Evolutionary conservation across 2,888 invertebrate species (phyloP).

Genomic region (Drosophila rellima): DNA sequence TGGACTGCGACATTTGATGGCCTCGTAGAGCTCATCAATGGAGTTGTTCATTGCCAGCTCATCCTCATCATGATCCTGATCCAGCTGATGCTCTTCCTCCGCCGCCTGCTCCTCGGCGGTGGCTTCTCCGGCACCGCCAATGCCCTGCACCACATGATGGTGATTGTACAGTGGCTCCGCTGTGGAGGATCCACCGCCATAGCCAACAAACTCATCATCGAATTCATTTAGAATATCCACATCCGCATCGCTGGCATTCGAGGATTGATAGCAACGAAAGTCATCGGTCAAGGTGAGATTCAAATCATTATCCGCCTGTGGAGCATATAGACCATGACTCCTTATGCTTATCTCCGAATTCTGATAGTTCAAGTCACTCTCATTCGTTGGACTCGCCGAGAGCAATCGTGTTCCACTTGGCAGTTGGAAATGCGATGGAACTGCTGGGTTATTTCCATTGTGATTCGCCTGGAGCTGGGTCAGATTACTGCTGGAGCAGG

Average conservation of each 20-base stretch:
- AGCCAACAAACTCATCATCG: slow-evolving; percentile 81
- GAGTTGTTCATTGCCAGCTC: slow-evolving; percentile 81
- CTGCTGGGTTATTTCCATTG: slow-evolving; percentile 11
- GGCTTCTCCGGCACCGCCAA: slow-evolving; percentile 67
- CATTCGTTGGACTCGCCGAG: slow-evolving; percentile 86
- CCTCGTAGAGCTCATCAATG: slow-evolving; percentile 90
- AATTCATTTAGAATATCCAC: slow-evolving; percentile 83
- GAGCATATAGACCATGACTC: slow-evolving; percentile 89
- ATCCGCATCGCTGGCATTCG: slow-evolving; percentile 85
- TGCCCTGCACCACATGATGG: slow-evolving; percentile 41
- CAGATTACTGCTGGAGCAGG: slow-evolving; percentile 63
- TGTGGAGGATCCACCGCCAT: slow-evolving; percentile 25
- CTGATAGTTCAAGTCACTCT: slow-evolving; percentile 89
- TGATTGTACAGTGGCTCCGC: slow-evolving; percentile 27
- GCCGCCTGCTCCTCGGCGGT: slow-evolving; percentile 56
- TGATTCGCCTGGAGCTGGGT: slow-evolving; percentile 47
- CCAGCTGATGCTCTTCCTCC: background rate
- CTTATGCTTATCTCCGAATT: slow-evolving; percentile 89
- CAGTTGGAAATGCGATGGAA: slow-evolving; percentile 32
- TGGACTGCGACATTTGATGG: slow-evolving; percentile 86
- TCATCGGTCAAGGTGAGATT: slow-evolving; percentile 86
- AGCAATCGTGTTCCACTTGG: slow-evolving; percentile 50
- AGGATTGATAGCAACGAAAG: slow-evolving; percentile 85
- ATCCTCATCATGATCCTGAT: slow-evolving; percentile 60
- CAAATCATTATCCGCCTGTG: slow-evolving; percentile 87